Evolutionary conservation across 2,888 invertebrate species (phyloP), one percentile per base, ranked within the genome.

Genomic region (Yponomeuta plumbellus): DNA sequence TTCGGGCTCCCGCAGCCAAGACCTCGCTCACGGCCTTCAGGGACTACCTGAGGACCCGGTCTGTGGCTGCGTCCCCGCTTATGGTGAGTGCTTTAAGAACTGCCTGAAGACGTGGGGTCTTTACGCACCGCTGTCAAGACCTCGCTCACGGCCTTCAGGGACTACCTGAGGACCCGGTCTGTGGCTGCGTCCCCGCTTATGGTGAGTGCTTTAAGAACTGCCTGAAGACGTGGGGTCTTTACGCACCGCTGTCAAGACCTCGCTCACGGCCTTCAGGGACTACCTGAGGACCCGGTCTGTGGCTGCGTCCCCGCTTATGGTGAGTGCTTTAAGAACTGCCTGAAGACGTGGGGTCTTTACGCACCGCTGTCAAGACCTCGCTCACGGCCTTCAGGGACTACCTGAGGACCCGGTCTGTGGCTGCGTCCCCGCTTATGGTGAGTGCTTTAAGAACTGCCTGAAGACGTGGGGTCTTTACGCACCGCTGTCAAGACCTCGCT

Each of bases 271-370:
- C 73, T 92, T 97, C 68, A 94, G 94, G 77, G 97, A 97, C 80
- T 96, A 96, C 77, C 95, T 97, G 74, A 92, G 95, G 71, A 94
- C 95, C 67, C 93, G 95, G 26, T 96, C 96, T 73, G 95, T 95
- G 83, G 94, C 95, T 4, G 94, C 95, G 69, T 94, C 94, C 67
- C 95, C 95, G 67, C 88, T 94, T 78, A 95, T 95, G 91, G 92
- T 90, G 34, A 72, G 71, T 17, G 4, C 20, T 58, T 58, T 17
- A 20, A n/a, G 20, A 1, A 11, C 39, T 39, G 39, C 39, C 11
- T 5, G 39, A 8, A 39, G n/a, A n/a, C n/a, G n/a, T n/a, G n/a
- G n/a, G n/a, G n/a, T n/a, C n/a, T n/a, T n/a, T n/a, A n/a, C n/a
- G n/a, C n/a, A n/a, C 94, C 17, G 95, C 96, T 22, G 94, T 97